A percentile compares a stretch with the other conserved stretches of the same genome.
Conservation (phyloP, 2,113 vertebrate species). For the Strix aluco region DNA sequence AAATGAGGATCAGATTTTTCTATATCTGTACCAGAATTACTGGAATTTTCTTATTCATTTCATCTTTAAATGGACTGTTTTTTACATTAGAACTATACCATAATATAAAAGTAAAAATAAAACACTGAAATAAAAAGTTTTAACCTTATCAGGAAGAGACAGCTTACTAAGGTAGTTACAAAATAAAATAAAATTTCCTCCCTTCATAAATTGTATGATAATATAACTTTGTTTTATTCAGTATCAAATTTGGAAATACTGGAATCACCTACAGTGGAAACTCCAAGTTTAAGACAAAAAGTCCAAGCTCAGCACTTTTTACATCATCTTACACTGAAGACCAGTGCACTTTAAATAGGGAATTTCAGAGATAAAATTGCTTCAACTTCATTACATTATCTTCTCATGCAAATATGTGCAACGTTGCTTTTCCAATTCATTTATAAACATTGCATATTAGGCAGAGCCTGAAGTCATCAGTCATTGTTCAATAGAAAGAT, state of each 20-base stretch:
- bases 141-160: background rate
- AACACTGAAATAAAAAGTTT: background rate
- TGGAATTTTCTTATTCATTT: background rate
- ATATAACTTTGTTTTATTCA: background rate
- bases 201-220: background rate
- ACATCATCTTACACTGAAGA: background rate
- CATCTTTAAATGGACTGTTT: background rate
- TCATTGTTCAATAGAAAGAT: conserved; percentile 32
- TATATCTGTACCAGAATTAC: background rate
- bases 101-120: background rate
- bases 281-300: background rate
- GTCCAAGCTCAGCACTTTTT: background rate
- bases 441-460: conserved; percentile 35
- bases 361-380: conserved; percentile 15
- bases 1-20: background rate
- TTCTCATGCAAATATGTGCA: conserved; percentile 5
- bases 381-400: background rate
- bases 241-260: background rate
- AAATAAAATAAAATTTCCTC: background rate
- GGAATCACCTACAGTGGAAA: background rate
- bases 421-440: background rate
- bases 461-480: conserved; percentile 14
- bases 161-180: background rate
- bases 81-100: background rate
- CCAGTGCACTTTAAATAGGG: background rate